Evolutionary conservation across 2,888 invertebrate species (phyloP).

Genomic region (Himalopsyche japonica): DNA sequence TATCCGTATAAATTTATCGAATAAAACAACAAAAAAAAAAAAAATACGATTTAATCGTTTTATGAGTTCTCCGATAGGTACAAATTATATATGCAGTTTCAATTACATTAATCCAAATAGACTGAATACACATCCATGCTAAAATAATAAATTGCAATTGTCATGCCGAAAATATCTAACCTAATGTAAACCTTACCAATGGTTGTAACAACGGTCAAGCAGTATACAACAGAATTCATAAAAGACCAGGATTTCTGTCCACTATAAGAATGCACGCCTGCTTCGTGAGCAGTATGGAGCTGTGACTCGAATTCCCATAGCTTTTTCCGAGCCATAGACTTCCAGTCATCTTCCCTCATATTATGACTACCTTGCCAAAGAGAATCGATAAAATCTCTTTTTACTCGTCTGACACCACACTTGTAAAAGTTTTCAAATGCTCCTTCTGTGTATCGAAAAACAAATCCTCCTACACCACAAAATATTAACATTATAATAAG

Average conservation of each 20-base stretch:
- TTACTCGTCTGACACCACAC: slow-evolving; percentile 84
- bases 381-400: slow-evolving; percentile 81
- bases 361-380: slow-evolving; percentile 83
- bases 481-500: slow-evolving; percentile 70
- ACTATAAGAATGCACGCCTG: slow-evolving; percentile 81
- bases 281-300: slow-evolving; percentile 80
- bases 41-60: too few relatives aligned
- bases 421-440: slow-evolving; percentile 85
- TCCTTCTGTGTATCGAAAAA: slow-evolving; percentile 83
- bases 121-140: too few relatives aligned
- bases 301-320: slow-evolving; percentile 85
- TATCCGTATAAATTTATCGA: too few relatives aligned
- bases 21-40: too few relatives aligned
- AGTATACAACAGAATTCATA: slow-evolving; percentile 83
- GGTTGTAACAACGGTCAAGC: slow-evolving; percentile 83
- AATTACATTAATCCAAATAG: too few relatives aligned
- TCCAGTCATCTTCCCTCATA: slow-evolving; percentile 87
- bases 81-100: too few relatives aligned
- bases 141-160: too few relatives aligned
- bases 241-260: slow-evolving; percentile 87
- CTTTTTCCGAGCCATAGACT: slow-evolving; percentile 78
- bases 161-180: neutral
- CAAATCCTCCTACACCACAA: slow-evolving; percentile 78
- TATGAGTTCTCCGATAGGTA: too few relatives aligned
- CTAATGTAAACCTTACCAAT: slow-evolving; percentile 70